These are phyloP conservation scores for Mamestra brassicae DNA, from an alignment of 2,888 invertebrate species.

Conservation along the genomic window DNA sequence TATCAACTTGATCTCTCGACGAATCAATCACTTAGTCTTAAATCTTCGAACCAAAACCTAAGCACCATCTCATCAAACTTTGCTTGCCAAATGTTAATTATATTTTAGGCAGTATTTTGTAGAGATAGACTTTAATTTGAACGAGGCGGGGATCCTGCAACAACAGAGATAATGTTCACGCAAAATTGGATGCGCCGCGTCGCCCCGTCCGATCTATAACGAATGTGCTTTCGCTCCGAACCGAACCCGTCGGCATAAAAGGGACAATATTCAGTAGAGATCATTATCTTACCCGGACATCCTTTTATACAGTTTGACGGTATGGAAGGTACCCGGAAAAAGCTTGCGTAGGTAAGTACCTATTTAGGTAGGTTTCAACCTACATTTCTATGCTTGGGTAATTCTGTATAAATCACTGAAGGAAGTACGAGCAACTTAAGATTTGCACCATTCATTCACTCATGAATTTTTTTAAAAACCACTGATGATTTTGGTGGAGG, in stretches of 20 bases:
- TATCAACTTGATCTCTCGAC: neutral
- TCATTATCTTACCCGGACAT: slow-evolving; percentile 53
- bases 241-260: slow-evolving; percentile 53
- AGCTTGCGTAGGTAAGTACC: slow-evolving; percentile 13
- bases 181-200: slow-evolving; percentile 79
- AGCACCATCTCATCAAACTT: slow-evolving; percentile 65
- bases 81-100: slow-evolving; percentile 62
- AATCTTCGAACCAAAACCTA: slow-evolving; percentile 26
- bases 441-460: too few relatives aligned
- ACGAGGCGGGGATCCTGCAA: slow-evolving; percentile 75
- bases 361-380: neutral
- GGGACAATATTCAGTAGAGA: slow-evolving; percentile 59
- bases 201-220: slow-evolving; percentile 66
- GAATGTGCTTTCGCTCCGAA: slow-evolving; percentile 55
- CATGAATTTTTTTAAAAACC: too few relatives aligned
- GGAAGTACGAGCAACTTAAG: too few relatives aligned
- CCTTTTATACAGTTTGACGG: slow-evolving; percentile 50
- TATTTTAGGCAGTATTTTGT: slow-evolving; percentile 72
- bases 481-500: too few relatives aligned
- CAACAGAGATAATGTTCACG: slow-evolving; percentile 80
- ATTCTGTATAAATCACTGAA: too few relatives aligned
- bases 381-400: neutral
- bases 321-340: slow-evolving; percentile 36
- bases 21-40: slow-evolving; percentile 2
- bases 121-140: slow-evolving; percentile 74